A percentile compares a stretch with the other conserved stretches of the same genome.
Evolutionary conservation across 2,888 invertebrate species (phyloP).

Genomic region (Sarcophaga rosellei): DNA sequence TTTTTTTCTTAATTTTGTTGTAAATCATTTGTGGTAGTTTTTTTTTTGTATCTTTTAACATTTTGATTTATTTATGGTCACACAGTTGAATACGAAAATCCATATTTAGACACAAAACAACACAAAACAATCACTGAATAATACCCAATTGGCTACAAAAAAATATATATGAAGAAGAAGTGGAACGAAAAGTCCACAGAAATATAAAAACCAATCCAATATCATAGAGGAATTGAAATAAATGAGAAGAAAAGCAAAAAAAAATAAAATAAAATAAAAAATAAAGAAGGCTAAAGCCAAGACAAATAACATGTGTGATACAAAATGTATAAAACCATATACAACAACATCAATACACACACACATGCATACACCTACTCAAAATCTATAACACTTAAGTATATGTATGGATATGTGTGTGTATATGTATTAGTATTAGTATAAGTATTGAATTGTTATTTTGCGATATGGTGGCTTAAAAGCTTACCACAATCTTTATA

Average conservation of each 20-base stretch:
- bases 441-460: conserved; percentile 10
- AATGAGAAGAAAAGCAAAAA: background rate
- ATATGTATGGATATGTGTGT: too few species aligned
- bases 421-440: background rate
- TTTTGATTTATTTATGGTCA: conserved; percentile 34
- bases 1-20: background rate
- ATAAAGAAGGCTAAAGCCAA: background rate
- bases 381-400: too few species aligned
- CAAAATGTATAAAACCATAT: background rate
- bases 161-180: background rate
- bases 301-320: conserved; percentile 20
- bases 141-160: conserved; percentile 46
- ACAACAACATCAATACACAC: background rate
- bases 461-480: conserved; percentile 53
- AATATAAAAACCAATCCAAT: too few species aligned
- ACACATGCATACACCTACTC: background rate
- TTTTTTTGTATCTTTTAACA: background rate
- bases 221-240: too few species aligned
- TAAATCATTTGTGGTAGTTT: conserved; percentile 44
- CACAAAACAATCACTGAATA: conserved; percentile 52
- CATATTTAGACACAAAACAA: background rate
- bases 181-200: too few species aligned
- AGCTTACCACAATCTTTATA: conserved; percentile 33
- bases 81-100: conserved; percentile 21
- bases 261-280: background rate